phyloP scores from a whole-genome alignment of 2,888 invertebrate species.

The Gymnoscelis rufifasciata region DNA sequence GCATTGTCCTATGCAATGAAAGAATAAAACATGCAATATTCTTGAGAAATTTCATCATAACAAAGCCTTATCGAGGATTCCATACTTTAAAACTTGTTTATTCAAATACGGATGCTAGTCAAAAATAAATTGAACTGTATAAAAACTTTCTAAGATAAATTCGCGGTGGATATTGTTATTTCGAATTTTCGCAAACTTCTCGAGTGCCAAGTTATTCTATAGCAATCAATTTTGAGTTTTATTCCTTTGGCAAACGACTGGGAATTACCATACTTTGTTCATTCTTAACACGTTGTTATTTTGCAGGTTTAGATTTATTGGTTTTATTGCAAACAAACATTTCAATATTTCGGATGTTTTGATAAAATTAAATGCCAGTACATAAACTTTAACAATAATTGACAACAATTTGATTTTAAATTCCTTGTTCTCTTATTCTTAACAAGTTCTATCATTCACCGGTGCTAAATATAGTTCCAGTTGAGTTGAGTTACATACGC shows the following conservation, averaged over 20 bases:
- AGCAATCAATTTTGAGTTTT: slow-evolving; percentile 22
- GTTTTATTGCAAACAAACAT: slow-evolving; percentile 7
- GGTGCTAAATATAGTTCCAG: no score
- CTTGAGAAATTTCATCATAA: neutral
- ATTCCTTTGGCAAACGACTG: slow-evolving; percentile 15
- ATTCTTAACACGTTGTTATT: slow-evolving; percentile 14
- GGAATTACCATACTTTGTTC: slow-evolving; percentile 14
- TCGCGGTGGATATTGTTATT: slow-evolving; percentile 27
- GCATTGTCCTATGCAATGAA: neutral
- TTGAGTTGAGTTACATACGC: no score
- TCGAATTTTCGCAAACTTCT: slow-evolving; percentile 25
- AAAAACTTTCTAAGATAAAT: slow-evolving; percentile 28
- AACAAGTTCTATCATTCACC: no score
- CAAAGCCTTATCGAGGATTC: slow-evolving; percentile 8
- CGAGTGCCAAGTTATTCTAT: slow-evolving; percentile 26
- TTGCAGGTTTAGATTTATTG: slow-evolving; percentile 4
- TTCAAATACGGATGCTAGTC: slow-evolving; percentile 21
- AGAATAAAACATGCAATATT: neutral
- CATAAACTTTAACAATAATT: no score
- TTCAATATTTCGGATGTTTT: slow-evolving; percentile 3
- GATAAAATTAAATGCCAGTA: neutral
- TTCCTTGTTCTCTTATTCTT: no score
- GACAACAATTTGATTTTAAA: no score
- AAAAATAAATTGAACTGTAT: slow-evolving; percentile 27
- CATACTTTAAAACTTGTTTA: slow-evolving; percentile 22